Conservation (phyloP, 1,140 invertebrate genomes). For the Dolichoris vasculosae region DNA sequence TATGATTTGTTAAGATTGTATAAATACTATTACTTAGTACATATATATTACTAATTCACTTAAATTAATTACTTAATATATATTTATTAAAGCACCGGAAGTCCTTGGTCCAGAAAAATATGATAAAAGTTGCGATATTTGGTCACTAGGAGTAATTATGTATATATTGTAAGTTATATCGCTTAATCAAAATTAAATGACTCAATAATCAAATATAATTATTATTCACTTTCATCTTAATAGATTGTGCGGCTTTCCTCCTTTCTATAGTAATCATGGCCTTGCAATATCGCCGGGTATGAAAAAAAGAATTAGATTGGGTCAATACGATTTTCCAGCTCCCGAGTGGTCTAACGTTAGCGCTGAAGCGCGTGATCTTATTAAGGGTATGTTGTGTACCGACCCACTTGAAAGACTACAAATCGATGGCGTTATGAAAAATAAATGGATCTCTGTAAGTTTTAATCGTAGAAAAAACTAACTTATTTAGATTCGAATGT, state of each 20-base stretch:
- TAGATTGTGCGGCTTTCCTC: conserved; percentile 96
- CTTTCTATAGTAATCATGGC: conserved; percentile 98
- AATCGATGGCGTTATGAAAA: conserved; percentile 92
- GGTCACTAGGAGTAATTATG: conserved; percentile 98
- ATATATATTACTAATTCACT: too few species aligned
- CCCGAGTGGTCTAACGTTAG: conserved; percentile 98
- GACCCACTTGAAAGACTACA: conserved; percentile 91
- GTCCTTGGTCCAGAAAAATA: conserved; percentile 98
- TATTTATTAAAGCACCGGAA: conserved; percentile 85
- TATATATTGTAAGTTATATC: conserved; percentile 90
- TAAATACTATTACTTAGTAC: too few species aligned
- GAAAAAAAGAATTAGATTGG: conserved; percentile 96
- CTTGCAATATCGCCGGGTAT: conserved; percentile 99
- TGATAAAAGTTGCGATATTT: conserved; percentile 99
- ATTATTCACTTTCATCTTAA: conserved; percentile 41
- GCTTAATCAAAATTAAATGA: neutral
- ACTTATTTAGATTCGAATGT: neutral
- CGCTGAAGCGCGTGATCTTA: conserved; percentile 95
- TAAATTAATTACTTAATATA: too few species aligned
- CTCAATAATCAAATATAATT: neutral
- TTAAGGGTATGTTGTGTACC: conserved; percentile 93
- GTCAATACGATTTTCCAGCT: conserved; percentile 97
- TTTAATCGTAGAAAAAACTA: neutral
- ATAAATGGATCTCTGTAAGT: conserved; percentile 92
- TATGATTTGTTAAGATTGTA: too few species aligned